Evolutionary conservation across 1,140 invertebrate species (phyloP).

Genomic region (Drosophila rhopaloa): DNA sequence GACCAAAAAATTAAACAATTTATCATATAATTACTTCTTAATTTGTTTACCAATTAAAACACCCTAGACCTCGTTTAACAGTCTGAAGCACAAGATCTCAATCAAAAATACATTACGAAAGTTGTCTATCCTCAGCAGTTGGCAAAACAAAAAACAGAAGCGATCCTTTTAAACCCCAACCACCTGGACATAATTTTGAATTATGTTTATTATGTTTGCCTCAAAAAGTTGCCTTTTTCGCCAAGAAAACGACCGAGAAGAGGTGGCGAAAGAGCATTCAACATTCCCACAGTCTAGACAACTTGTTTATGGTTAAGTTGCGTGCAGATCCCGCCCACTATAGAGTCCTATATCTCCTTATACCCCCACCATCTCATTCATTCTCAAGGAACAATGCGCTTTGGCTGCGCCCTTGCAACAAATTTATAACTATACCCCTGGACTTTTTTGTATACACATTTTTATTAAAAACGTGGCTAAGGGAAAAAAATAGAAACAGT

Average conservation of each 20-base stretch:
- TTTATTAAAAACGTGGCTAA: conserved; percentile 65
- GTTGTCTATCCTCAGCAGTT: conserved; percentile 15
- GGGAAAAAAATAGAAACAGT: conserved; percentile 34
- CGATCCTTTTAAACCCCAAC: conserved; percentile 28
- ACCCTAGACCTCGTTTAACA: not conserved
- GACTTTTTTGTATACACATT: conserved; percentile 62
- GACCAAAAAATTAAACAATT: not conserved
- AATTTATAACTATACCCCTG: conserved; percentile 78
- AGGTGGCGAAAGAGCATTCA: conserved; percentile 57
- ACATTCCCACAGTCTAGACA: conserved; percentile 65
- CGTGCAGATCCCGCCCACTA: conserved; percentile 62
- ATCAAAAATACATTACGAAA: conserved; percentile 36
- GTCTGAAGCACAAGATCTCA: conserved; percentile 21
- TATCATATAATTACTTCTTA: conserved; percentile 13
- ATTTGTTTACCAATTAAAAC: conserved; percentile 15
- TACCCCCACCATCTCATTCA: conserved; percentile 20
- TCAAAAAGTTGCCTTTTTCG: conserved; percentile 39
- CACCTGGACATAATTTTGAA: conserved; percentile 48
- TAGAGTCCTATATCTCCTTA: conserved; percentile 21
- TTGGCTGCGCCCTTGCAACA: conserved; percentile 67
- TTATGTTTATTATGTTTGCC: conserved; percentile 55
- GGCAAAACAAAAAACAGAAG: conserved; percentile 1
- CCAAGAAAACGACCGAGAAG: conserved; percentile 18
- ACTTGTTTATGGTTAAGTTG: conserved; percentile 79
- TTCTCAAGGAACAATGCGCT: conserved; percentile 61